A percentile compares a stretch with the other conserved stretches of the same genome.
These are phyloP conservation scores for Sinodicranocentrus sp. DNA, from an alignment of 2,888 invertebrate species.

Conservation along the genomic window DNA sequence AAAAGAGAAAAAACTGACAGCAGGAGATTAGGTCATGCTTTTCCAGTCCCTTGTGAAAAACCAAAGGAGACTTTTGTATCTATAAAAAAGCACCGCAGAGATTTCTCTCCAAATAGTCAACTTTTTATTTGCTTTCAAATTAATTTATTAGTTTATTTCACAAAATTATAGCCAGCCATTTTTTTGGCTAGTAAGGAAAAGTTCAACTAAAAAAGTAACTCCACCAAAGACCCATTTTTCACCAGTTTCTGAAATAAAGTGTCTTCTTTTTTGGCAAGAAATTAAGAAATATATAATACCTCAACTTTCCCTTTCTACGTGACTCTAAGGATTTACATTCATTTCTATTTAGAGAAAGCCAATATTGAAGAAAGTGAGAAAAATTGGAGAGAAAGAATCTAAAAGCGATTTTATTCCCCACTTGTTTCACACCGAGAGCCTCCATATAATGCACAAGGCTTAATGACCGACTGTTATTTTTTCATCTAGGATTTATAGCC, in stretches of 20 bases:
- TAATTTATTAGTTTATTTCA: too few relatives aligned
- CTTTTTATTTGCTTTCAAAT: too few relatives aligned
- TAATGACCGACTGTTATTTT: slow-evolving; percentile 34
- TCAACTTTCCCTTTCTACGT: background rate
- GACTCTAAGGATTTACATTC: slow-evolving; percentile 1
- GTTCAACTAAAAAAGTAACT: too few relatives aligned
- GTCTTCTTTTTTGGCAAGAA: too few relatives aligned
- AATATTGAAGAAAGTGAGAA: slow-evolving; percentile 34
- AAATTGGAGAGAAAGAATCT: slow-evolving; percentile 6
- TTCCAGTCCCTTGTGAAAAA: background rate
- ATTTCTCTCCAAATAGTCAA: too few relatives aligned
- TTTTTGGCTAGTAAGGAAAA: too few relatives aligned
- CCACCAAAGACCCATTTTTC: too few relatives aligned
- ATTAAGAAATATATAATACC: too few relatives aligned
- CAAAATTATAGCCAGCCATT: too few relatives aligned
- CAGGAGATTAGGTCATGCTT: slow-evolving; percentile 1
- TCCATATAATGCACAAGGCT: background rate
- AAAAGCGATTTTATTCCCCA: slow-evolving; percentile 2
- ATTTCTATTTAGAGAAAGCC: slow-evolving; percentile 26
- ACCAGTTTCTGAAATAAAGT: too few relatives aligned
- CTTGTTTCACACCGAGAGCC: background rate
- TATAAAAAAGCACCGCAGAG: too few relatives aligned
- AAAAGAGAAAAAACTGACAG: background rate
- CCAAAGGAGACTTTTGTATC: too few relatives aligned
- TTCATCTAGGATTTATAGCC: slow-evolving; percentile 31